These are phyloP conservation scores for Anoplolepis gracilipes DNA, from an alignment of 1,140 invertebrate genomes.

Conservation along the genomic window DNA sequence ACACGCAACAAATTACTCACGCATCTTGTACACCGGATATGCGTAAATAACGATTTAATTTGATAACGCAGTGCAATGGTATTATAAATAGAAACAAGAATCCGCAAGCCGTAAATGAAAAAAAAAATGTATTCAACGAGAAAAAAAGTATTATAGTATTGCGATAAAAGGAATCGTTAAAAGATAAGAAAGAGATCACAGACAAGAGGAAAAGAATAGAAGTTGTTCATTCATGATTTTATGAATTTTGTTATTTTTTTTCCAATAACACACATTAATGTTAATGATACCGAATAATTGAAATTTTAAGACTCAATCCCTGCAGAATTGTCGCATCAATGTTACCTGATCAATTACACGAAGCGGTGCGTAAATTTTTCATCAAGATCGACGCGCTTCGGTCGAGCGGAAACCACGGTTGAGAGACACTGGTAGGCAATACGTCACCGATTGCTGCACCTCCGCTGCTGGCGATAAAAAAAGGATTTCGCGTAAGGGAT, in stretches of 20 bases:
- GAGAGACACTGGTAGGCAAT: slow-evolving; percentile 65
- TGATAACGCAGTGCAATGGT: neutral
- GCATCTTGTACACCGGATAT: neutral
- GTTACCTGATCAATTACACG: slow-evolving; percentile 6
- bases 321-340: neutral
- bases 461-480: slow-evolving; percentile 36
- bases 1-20: neutral
- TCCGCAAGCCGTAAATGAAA: too few species aligned
- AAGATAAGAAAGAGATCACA: too few species aligned
- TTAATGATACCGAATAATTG: neutral
- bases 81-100: too few species aligned
- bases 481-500: slow-evolving; percentile 73
- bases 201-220: too few species aligned
- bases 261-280: neutral
- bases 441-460: slow-evolving; percentile 65
- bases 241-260: neutral
- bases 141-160: neutral
- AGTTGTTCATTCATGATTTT: neutral
- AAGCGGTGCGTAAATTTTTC: neutral
- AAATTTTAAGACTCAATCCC: neutral
- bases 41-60: slow-evolving; percentile 27
- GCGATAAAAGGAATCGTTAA: neutral
- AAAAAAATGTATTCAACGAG: too few species aligned
- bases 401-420: slow-evolving; percentile 34
- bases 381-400: neutral